Evolutionary conservation across 1,140 invertebrate species (phyloP).

Genomic region (Eciton burchellii): DNA sequence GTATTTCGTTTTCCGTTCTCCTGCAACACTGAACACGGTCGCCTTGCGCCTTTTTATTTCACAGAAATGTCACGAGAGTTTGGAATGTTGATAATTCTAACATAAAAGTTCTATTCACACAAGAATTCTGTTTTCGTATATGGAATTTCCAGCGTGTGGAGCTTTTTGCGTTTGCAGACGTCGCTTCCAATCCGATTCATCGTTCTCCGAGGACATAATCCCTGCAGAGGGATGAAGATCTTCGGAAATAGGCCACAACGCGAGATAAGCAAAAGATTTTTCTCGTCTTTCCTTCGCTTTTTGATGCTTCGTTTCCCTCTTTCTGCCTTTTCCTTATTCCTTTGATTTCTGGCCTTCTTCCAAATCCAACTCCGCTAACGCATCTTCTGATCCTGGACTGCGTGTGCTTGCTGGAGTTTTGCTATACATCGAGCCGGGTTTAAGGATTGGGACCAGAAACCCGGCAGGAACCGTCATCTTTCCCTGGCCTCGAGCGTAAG

Average conservation of each 20-base stretch:
- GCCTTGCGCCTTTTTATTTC: background rate
- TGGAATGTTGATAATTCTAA: background rate
- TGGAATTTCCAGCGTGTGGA: background rate
- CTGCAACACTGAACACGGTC: background rate
- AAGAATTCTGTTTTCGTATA: background rate
- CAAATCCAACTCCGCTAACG: background rate
- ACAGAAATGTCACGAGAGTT: too few relatives aligned
- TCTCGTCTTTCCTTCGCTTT: constrained; percentile 5
- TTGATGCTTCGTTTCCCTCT: background rate
- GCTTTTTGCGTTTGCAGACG: background rate
- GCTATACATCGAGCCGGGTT: too few relatives aligned
- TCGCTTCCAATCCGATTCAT: background rate
- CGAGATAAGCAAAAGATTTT: constrained; percentile 49
- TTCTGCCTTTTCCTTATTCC: background rate
- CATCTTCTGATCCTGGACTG: constrained; percentile 32
- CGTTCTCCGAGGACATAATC: constrained; percentile 8
- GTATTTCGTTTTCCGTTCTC: background rate
- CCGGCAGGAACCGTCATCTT: too few relatives aligned
- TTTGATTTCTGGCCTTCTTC: constrained; percentile 1
- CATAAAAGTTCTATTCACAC: background rate
- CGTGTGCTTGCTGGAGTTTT: too few relatives aligned
- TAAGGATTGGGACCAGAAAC: too few relatives aligned
- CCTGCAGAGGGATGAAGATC: too few relatives aligned
- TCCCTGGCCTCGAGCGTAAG: too few relatives aligned
- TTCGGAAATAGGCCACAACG: constrained; percentile 35